phyloP scores from a whole-genome alignment of 1,140 invertebrate species.

The Harlomillsia oculata region DNA sequence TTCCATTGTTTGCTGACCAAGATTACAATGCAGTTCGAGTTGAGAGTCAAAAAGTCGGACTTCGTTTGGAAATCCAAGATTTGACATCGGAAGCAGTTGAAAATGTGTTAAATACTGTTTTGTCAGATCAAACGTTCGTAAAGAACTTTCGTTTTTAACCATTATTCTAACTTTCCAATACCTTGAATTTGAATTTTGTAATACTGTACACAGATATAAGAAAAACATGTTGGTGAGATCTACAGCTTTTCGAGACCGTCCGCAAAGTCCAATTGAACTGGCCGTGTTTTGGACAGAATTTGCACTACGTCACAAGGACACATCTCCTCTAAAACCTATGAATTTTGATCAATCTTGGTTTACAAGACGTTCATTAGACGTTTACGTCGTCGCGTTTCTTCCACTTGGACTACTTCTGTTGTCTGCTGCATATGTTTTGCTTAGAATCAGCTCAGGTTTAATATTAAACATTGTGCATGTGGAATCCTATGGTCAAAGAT shows the following conservation, averaged over 20 bases:
- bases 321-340: constrained; percentile 29
- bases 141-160: not conserved
- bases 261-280: constrained; percentile 34
- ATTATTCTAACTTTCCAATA: not conserved
- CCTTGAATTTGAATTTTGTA: no score
- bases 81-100: constrained; percentile 18
- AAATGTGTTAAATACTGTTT: constrained; percentile 17
- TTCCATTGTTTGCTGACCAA: constrained; percentile 33
- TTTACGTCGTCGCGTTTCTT: constrained; percentile 10
- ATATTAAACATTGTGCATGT: not conserved
- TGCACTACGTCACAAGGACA: constrained; percentile 37
- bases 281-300: constrained; percentile 39
- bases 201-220: no score
- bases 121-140: constrained; percentile 31
- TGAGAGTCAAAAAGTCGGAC: constrained; percentile 12
- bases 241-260: constrained; percentile 46
- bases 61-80: constrained; percentile 22
- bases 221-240: constrained; percentile 37
- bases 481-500: no score
- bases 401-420: not conserved
- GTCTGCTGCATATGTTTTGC: not conserved
- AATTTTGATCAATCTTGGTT: constrained; percentile 29
- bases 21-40: constrained; percentile 17
- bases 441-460: not conserved
- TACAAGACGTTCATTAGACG: constrained; percentile 28